Evolutionary conservation across 2,888 invertebrate species (phyloP).

Genomic region (Rhagonycha fulva): DNA sequence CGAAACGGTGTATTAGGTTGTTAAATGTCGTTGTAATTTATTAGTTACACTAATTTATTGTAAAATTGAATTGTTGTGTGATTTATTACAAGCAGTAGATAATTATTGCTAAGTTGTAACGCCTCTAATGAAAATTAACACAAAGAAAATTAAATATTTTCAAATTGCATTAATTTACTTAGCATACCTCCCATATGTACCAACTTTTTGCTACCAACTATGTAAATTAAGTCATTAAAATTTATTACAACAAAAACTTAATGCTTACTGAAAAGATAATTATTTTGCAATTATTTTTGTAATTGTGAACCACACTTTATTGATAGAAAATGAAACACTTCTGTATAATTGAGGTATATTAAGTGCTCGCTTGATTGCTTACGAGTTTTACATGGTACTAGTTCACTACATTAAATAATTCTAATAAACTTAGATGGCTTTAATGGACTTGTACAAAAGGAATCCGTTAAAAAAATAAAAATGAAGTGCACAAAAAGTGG

Average conservation of each 20-base stretch:
- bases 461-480: background rate
- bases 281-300: background rate
- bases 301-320: background rate
- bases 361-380: background rate
- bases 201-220: background rate
- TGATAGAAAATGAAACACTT: background rate
- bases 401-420: background rate
- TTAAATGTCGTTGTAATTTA: conserved; percentile 24
- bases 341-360: background rate
- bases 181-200: background rate
- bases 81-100: conserved; percentile 22
- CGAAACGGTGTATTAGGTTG: background rate
- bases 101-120: background rate
- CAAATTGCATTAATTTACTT: background rate
- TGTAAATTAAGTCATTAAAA: background rate
- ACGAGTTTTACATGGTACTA: background rate
- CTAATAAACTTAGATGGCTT: background rate
- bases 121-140: background rate
- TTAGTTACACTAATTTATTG: conserved; percentile 21
- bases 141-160: background rate
- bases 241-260: background rate
- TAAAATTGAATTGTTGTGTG: conserved; percentile 25
- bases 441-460: background rate
- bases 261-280: background rate
- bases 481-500: background rate